Percentiles rank a stretch among this genome's conserved stretches.
Conservation (phyloP, 2,888 invertebrate species). For the Aphrophora alni region DNA sequence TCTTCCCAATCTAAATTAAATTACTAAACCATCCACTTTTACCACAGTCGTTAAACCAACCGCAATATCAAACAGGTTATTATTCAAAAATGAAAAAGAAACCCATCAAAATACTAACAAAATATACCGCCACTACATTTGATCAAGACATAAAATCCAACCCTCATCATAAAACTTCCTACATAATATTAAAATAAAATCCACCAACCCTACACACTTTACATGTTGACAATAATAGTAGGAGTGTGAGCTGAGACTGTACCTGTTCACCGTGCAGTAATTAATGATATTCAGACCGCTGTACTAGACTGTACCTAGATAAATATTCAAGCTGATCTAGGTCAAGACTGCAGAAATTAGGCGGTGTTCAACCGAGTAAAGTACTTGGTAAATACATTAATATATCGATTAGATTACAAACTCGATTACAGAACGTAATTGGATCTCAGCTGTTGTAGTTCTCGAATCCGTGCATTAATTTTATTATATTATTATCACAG, state of each 20-base stretch:
- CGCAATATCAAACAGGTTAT: too few species aligned
- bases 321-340: not conserved
- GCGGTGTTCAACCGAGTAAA: not conserved
- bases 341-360: conserved; percentile 2
- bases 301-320: not conserved
- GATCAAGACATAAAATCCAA: too few species aligned
- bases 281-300: not conserved
- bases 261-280: not conserved
- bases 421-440: not conserved
- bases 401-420: not conserved
- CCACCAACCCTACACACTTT: too few species aligned
- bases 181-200: too few species aligned
- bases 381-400: not conserved
- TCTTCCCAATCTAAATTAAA: too few species aligned
- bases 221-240: too few species aligned
- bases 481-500: not conserved
- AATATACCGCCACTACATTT: too few species aligned
- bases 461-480: not conserved
- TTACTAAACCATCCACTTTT: too few species aligned
- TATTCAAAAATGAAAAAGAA: too few species aligned
- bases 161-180: too few species aligned
- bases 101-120: too few species aligned
- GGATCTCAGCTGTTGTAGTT: not conserved
- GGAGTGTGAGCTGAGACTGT: not conserved
- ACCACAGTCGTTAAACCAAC: too few species aligned